Percentiles rank a stretch among this genome's conserved stretches.
phyloP scores from a whole-genome alignment of 53 echinoderm and acorn worm genomes.

The Arbacia lixula region DNA sequence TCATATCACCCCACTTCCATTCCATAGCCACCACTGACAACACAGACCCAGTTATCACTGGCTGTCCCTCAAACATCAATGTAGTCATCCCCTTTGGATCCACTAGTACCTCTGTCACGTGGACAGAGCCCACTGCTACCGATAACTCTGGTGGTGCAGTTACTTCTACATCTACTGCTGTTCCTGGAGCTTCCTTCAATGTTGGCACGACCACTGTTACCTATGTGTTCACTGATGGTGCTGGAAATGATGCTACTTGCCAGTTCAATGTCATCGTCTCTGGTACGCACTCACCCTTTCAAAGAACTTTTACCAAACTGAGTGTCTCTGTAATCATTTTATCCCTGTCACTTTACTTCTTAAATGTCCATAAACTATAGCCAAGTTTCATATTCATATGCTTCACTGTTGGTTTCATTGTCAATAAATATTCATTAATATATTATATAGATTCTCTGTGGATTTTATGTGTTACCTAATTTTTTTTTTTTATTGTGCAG shows the following conservation, averaged over 20 bases:
- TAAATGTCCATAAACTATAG: no score
- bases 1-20: no score
- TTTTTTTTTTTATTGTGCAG: no score
- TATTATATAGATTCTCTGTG: no score
- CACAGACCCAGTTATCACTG: conserved; percentile 17
- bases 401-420: no score
- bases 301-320: not conserved
- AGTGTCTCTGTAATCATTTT: not conserved
- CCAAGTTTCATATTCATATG: no score
- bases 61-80: conserved; percentile 25
- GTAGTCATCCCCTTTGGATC: not conserved
- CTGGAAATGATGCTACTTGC: conserved; percentile 31
- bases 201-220: conserved; percentile 35
- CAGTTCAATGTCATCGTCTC: conserved; percentile 30
- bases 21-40: not conserved
- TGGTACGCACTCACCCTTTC: not conserved
- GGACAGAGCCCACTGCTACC: not conserved
- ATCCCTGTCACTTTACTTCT: no score
- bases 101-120: not conserved
- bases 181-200: conserved; percentile 14
- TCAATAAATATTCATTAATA: no score
- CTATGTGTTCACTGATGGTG: conserved; percentile 53
- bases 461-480: no score
- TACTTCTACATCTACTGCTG: not conserved
- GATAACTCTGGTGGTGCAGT: conserved; percentile 19